These are phyloP conservation scores for Trichopria drosophilae DNA, from an alignment of 2,888 invertebrate genomes.

Conservation along the genomic window DNA sequence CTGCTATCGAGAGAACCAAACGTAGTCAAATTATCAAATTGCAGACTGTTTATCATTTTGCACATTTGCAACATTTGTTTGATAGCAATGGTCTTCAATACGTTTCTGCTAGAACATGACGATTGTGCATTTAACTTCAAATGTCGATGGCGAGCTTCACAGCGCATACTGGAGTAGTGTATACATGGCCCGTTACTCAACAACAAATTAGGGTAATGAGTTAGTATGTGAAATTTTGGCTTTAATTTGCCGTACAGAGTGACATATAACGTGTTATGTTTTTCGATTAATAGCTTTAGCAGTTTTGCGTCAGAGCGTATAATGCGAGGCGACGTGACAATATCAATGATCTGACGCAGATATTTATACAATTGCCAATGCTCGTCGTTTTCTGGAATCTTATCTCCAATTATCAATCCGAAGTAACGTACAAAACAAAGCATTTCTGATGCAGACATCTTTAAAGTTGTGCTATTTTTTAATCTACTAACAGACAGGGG, in stretches of 20 bases:
- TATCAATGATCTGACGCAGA: too few relatives aligned
- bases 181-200: too few relatives aligned
- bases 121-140: slow-evolving; percentile 9
- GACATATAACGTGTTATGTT: slow-evolving; percentile 1
- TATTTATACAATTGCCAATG: slow-evolving; percentile 11
- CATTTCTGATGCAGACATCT: too few relatives aligned
- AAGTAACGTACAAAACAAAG: too few relatives aligned
- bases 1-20: too few relatives aligned
- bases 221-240: slow-evolving; percentile 8
- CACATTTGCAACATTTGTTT: slow-evolving; percentile 10
- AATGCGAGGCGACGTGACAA: slow-evolving; percentile 8
- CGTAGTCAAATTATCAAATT: too few relatives aligned
- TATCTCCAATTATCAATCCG: slow-evolving; percentile 12
- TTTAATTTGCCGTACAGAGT: slow-evolving; percentile 4
- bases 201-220: too few relatives aligned
- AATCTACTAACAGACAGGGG: neutral
- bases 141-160: slow-evolving; percentile 7
- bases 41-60: too few relatives aligned
- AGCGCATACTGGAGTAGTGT: slow-evolving; percentile 12
- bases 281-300: slow-evolving; percentile 2
- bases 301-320: slow-evolving; percentile 1
- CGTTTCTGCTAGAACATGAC: slow-evolving; percentile 6
- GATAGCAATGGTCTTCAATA: slow-evolving; percentile 1
- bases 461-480: too few relatives aligned
- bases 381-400: slow-evolving; percentile 5